Evolutionary conservation across 2,113 vertebrate genomes (phyloP).

Genomic region (Orthonyx spaldingii): DNA sequence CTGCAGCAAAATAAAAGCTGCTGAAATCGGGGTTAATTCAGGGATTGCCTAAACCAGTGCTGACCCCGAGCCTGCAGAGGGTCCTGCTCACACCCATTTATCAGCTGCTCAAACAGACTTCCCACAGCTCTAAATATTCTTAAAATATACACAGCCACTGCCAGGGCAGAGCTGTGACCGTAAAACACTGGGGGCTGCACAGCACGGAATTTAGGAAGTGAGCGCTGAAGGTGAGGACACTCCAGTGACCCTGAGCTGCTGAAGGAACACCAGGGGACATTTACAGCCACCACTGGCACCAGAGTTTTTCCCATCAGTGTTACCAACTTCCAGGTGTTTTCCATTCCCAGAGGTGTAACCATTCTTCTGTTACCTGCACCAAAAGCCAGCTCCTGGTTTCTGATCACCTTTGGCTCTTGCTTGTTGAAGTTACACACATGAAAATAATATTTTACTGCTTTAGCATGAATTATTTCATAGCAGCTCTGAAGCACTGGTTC

Average conservation of each 20-base stretch:
- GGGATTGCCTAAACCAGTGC: rapidly evolving
- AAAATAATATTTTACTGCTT: neutral
- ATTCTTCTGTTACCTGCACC: neutral
- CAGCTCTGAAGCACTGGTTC: neutral
- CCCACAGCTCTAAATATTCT: neutral
- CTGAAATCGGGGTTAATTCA: neutral
- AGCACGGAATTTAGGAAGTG: neutral
- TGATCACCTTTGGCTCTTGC: neutral
- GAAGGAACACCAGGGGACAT: rapidly evolving
- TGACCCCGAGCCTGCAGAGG: neutral
- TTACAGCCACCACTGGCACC: neutral
- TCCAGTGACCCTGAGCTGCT: neutral
- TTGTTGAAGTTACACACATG: neutral
- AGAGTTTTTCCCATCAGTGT: too few species aligned
- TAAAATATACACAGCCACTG: neutral
- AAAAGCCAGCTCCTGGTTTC: neutral
- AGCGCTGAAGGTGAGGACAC: neutral
- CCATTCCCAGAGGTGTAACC: neutral
- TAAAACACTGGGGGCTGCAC: neutral
- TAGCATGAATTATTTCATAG: neutral
- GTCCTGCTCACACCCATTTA: neutral
- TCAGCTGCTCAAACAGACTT: neutral
- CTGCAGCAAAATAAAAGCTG: neutral
- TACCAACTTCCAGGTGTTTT: neutral
- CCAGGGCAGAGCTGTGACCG: neutral